Base-by-base conservation (phyloP, 2,797 vertebrate species). In the Anableps anableps region DNA sequence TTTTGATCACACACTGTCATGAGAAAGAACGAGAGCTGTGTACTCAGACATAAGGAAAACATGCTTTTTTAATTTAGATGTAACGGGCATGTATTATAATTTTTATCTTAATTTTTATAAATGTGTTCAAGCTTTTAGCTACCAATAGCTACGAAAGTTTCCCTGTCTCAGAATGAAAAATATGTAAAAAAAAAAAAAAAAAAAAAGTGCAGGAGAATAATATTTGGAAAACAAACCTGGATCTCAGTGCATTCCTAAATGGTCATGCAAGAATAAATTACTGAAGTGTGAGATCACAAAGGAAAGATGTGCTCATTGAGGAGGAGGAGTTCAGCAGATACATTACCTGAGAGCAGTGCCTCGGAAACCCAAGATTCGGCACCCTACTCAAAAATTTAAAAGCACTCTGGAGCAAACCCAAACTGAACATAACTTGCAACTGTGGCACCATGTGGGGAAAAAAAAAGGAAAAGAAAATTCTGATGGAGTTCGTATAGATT, bases 1-100 rank as follows among this genome's bases (percentile, higher is more conserved):
- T 90, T 85, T 84, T 86, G 83, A 86, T 87, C 87, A 80, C 80
- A 78, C 66, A 68, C 85, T 76, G 13, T 21, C 78, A 72, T 13
- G 29, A 72, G 19, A 72, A 34, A 5, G 47, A 79, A 86, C 47
- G 75, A 43, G 66, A 84, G 43, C 80, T 79, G 78, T 75, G 48
- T 72, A 45, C 73, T 21, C 64, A 77, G 55, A 80, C 85, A 81
- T 50, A 66, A 31, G 60, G 17, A 36, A 41, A 23, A 26, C 8
- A 5, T 1, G 19, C 31, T 13, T 1, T 23, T 23, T 41, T 41
- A 9, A 41, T 41, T 64, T 36, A 41, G 64, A 13, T 11, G 60
- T 41, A 1, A 11, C 41, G 3, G 21, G 13, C 55, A 29, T 60
- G 8, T 13, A 11, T 60, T 9, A 26, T 41, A 17, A 34, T 64